Conservation (phyloP, 2,113 vertebrate genomes). For the Elgaria multicarinata region DNA sequence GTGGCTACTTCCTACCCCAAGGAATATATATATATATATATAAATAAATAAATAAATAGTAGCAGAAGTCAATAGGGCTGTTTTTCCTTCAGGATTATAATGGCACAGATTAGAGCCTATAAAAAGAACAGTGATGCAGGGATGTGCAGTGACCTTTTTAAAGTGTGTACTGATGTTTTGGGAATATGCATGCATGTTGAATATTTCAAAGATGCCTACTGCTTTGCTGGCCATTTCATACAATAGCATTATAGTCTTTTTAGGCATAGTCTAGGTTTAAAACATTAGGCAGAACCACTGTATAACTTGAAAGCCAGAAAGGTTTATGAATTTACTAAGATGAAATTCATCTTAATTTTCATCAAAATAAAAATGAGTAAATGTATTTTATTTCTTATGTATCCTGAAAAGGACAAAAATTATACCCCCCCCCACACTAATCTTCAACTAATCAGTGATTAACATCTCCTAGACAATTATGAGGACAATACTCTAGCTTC, state of each 20-base stretch:
- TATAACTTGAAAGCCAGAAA: constrained; percentile 49
- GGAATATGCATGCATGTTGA: neutral
- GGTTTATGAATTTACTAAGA: constrained; percentile 24
- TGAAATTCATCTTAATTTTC: neutral
- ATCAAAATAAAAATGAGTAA: constrained; percentile 45
- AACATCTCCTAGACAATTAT: neutral
- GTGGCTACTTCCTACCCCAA: neutral
- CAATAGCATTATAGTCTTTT: constrained; percentile 20
- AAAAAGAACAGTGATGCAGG: neutral
- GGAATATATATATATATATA: too few species aligned
- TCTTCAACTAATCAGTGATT: neutral
- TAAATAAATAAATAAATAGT: too few species aligned
- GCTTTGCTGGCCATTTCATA: neutral
- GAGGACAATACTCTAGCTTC: too few species aligned
- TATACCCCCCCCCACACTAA: neutral
- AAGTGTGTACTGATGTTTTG: constrained; percentile 60
- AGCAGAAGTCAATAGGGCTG: neutral
- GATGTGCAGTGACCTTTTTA: constrained; percentile 62
- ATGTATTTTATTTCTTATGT: constrained; percentile 48
- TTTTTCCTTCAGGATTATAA: constrained; percentile 28
- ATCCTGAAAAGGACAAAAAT: constrained; percentile 55
- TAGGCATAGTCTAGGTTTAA: constrained; percentile 31
- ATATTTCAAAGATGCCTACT: constrained; percentile 24
- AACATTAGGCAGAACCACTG: constrained; percentile 22
- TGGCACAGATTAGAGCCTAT: constrained; percentile 10